Percentiles rank a stretch among this genome's conserved stretches.
Evolutionary conservation across 1,140 invertebrate genomes (phyloP).

Genomic region (Theocolax elegans): DNA sequence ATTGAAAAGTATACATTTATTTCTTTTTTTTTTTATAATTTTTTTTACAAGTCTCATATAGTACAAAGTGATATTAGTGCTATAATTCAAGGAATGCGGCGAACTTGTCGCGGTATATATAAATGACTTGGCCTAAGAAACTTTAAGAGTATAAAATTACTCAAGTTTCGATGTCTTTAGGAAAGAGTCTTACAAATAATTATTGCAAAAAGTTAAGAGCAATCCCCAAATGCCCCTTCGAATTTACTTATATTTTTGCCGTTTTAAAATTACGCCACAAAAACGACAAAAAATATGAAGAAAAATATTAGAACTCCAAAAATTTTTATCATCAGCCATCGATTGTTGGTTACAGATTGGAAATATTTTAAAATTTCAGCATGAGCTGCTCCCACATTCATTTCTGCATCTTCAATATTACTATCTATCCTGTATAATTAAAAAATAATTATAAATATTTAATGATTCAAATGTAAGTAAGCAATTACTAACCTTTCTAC

Average conservation of each 20-base stretch:
- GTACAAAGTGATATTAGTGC: conserved; percentile 33
- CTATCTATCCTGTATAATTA: conserved; percentile 85
- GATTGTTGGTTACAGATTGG: conserved; percentile 95
- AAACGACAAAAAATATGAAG: conserved; percentile 98
- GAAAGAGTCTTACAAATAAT: conserved; percentile 8
- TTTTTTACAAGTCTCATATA: conserved; percentile 39
- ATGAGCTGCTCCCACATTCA: conserved; percentile 98
- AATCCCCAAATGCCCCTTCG: background rate
- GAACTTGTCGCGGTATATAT: conserved; percentile 26
- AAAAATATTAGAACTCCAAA: conserved; percentile 99
- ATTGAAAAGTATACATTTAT: conserved; percentile 52
- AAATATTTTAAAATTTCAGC: conserved; percentile 98
- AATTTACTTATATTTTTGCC: background rate
- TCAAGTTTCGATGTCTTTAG: conserved; percentile 2
- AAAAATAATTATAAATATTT: background rate
- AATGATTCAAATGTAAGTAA: background rate
- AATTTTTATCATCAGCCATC: conserved; percentile 99
- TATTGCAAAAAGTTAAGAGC: conserved; percentile 8
- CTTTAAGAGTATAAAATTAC: conserved; percentile 23
- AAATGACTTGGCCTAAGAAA: conserved; percentile 14
- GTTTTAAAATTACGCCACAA: conserved; percentile 76
- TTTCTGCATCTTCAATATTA: conserved; percentile 94
- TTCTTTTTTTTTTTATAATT: conserved; percentile 27
- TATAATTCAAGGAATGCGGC: conserved; percentile 38
- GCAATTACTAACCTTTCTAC: conserved; percentile 79